These are phyloP conservation scores for Ophion ventricosus DNA, from an alignment of 2,888 invertebrate genomes.

Conservation along the genomic window DNA sequence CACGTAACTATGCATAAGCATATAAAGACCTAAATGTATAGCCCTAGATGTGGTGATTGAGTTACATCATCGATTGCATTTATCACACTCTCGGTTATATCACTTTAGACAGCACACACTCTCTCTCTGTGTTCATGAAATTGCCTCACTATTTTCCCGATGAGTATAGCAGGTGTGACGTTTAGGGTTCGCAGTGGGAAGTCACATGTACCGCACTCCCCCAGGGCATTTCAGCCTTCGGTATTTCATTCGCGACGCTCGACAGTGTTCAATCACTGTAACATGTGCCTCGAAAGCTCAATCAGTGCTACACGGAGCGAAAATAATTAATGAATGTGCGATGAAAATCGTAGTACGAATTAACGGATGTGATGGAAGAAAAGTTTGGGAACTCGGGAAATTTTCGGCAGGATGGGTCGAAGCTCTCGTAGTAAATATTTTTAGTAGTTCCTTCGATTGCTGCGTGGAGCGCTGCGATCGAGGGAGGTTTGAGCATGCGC, in stretches of 20 bases:
- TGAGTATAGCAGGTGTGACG: background rate
- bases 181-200: background rate
- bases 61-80: constrained; percentile 17
- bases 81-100: constrained; percentile 10
- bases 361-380: background rate
- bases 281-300: background rate
- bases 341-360: background rate
- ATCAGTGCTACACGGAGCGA: background rate
- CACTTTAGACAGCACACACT: constrained; percentile 1
- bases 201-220: background rate
- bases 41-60: constrained; percentile 13
- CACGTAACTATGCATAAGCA: background rate
- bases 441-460: background rate
- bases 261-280: background rate
- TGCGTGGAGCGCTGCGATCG: background rate
- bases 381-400: background rate
- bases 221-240: background rate
- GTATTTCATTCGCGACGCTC: background rate
- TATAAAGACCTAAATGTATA: background rate
- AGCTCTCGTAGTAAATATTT: background rate
- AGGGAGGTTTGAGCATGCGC: background rate
- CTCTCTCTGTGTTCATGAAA: constrained; percentile 6
- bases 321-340: background rate
- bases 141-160: constrained; percentile 5
- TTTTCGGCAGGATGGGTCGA: background rate